Conservation (phyloP, 1,140 invertebrate species). For the Hycleus phaleratus region DNA sequence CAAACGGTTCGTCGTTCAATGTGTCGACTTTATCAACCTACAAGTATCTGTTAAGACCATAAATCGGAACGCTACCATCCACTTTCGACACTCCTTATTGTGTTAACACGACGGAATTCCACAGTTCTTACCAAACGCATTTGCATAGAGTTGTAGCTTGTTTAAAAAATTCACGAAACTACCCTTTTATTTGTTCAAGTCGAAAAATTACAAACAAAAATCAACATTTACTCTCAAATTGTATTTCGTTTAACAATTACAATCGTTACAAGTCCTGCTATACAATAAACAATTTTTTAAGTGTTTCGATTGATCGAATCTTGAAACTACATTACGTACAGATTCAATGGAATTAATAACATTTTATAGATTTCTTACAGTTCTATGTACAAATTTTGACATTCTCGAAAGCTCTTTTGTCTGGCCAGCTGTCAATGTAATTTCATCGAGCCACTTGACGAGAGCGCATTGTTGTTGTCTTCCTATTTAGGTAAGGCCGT, state of each 20-base stretch:
- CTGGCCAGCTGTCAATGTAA: too few species aligned
- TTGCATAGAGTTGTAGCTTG: background rate
- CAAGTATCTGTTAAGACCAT: slow-evolving; percentile 24
- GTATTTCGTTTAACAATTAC: slow-evolving; percentile 12
- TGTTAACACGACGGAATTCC: slow-evolving; percentile 22
- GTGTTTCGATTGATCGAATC: too few species aligned
- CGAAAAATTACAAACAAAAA: slow-evolving; percentile 4
- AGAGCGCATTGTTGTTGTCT: background rate
- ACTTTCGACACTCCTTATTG: slow-evolving; percentile 26
- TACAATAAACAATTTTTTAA: slow-evolving; percentile 5
- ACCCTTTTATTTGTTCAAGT: background rate
- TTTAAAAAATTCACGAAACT: too few species aligned
- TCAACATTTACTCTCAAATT: slow-evolving; percentile 10
- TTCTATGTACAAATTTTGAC: too few species aligned
- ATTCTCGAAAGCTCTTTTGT: too few species aligned
- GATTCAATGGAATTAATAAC: too few species aligned
- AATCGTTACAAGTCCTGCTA: slow-evolving; percentile 16
- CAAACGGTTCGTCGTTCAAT: slow-evolving; percentile 19
- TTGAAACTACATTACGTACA: too few species aligned
- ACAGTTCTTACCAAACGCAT: slow-evolving; percentile 19
- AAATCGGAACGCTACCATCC: slow-evolving; percentile 26
- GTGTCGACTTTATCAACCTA: slow-evolving; percentile 25
- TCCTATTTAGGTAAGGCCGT: slow-evolving; percentile 4
- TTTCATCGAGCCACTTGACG: too few species aligned
- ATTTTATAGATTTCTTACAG: too few species aligned